Evolutionary conservation across 30 jellyfish, hydroid and myxozoan genomes (phyloP).

Genomic region (Cassiopea andromeda): DNA sequence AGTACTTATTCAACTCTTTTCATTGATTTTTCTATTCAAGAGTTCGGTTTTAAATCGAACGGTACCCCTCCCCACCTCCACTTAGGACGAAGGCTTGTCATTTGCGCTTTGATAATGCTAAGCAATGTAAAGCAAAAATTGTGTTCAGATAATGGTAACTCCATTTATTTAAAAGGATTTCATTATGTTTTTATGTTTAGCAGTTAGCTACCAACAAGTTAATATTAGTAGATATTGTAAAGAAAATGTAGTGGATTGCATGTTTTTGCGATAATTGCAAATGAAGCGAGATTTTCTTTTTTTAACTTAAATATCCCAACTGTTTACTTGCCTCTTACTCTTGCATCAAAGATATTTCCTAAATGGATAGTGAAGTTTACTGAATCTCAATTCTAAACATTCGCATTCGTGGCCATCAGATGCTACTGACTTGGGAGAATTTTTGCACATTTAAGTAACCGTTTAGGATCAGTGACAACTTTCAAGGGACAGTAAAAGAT

Average conservation of each 20-base stretch:
- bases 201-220: constrained; percentile 3
- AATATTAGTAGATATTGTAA: constrained; percentile 9
- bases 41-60: too few species aligned
- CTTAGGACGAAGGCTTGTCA: too few species aligned
- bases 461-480: too few species aligned
- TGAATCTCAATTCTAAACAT: too few species aligned
- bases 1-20: too few species aligned
- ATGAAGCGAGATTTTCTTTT: neutral
- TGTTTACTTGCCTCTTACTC: neutral
- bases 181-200: constrained; percentile 17
- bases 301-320: neutral
- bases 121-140: neutral
- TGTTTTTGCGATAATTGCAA: neutral
- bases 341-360: neutral
- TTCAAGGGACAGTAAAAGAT: too few species aligned
- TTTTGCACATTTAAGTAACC: too few species aligned
- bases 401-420: too few species aligned
- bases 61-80: too few species aligned
- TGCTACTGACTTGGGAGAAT: too few species aligned
- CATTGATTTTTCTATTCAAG: too few species aligned
- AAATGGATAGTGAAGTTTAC: too few species aligned
- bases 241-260: constrained; percentile 24
- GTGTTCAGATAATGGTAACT: neutral
- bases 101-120: neutral
- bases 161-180: constrained; percentile 2